phyloP scores from a whole-genome alignment of 1,140 invertebrate genomes.

The Neodiprion fabricii region DNA sequence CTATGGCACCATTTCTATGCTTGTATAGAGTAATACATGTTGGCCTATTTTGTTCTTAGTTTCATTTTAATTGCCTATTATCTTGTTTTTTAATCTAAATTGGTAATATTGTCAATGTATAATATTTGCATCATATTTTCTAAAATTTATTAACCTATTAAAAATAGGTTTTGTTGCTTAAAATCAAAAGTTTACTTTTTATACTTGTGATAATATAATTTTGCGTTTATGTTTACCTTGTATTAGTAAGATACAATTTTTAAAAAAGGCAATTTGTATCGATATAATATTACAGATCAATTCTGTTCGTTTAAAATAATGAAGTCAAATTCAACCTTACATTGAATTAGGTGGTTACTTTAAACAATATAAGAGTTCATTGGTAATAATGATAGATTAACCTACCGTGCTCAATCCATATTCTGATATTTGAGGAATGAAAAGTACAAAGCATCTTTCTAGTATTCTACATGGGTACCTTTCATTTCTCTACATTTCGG shows the following conservation, averaged over 20 bases:
- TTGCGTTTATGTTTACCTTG: conserved; percentile 33
- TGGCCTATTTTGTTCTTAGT: conserved; percentile 42
- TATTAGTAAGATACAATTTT: neutral
- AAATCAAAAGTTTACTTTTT: conserved; percentile 50
- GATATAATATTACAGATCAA: conserved; percentile 4
- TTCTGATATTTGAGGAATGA: conserved; percentile 20
- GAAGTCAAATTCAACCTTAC: neutral
- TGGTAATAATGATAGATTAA: neutral
- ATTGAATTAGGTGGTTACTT: neutral
- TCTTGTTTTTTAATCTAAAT: conserved; percentile 37
- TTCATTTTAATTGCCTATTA: conserved; percentile 40
- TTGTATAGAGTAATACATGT: conserved; percentile 42
- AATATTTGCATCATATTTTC: conserved; percentile 36
- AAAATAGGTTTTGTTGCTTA: conserved; percentile 47
- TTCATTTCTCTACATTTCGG: conserved; percentile 25
- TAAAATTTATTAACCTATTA: conserved; percentile 45
- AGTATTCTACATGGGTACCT: conserved; percentile 22
- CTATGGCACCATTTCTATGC: conserved; percentile 24
- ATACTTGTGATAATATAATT: conserved; percentile 41
- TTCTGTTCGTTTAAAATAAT: neutral
- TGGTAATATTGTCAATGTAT: conserved; percentile 35
- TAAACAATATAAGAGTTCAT: conserved; percentile 24
- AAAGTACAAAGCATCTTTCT: conserved; percentile 37
- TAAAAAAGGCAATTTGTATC: neutral
- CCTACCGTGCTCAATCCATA: conserved; percentile 40